Conservation (phyloP, 1,140 invertebrate species). For the Diachasmimorpha longicaudata region DNA sequence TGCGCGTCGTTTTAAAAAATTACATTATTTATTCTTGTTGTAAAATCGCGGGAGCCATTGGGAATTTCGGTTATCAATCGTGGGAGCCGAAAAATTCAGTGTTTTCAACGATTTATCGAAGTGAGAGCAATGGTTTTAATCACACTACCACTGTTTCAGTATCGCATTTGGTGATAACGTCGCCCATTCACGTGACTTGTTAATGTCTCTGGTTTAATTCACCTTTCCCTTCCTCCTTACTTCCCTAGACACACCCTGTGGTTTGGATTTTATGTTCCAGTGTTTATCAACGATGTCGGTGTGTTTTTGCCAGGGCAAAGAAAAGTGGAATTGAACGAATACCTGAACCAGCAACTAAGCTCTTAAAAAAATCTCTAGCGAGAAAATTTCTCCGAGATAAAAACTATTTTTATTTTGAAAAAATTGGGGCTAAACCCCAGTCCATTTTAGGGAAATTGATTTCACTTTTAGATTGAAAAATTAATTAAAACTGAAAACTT, state of each 20-base stretch:
- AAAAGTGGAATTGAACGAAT: background rate
- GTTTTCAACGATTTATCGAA: conserved; percentile 1
- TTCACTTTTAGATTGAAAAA: no score
- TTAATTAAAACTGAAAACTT: no score
- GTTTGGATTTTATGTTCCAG: background rate
- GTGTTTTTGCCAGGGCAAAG: background rate
- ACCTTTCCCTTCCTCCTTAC: background rate
- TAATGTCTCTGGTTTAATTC: background rate
- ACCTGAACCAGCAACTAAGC: background rate
- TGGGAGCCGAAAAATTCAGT: background rate
- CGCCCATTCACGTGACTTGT: background rate
- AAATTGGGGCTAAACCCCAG: no score
- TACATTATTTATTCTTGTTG: background rate
- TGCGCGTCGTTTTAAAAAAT: conserved; percentile 4
- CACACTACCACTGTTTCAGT: background rate
- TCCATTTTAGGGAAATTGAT: no score
- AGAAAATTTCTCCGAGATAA: no score
- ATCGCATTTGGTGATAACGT: background rate
- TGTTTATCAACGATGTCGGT: background rate
- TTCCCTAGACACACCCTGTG: background rate
- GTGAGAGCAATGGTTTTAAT: conserved; percentile 12
- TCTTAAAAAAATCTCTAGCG: no score
- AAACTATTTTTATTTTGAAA: no score
- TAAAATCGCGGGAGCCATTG: background rate
- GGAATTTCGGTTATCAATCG: background rate